Evolutionary conservation across 2,113 vertebrate genomes (phyloP), one percentile per base, ranked within the genome.

Genomic region (Phalacrocorax carbo): DNA sequence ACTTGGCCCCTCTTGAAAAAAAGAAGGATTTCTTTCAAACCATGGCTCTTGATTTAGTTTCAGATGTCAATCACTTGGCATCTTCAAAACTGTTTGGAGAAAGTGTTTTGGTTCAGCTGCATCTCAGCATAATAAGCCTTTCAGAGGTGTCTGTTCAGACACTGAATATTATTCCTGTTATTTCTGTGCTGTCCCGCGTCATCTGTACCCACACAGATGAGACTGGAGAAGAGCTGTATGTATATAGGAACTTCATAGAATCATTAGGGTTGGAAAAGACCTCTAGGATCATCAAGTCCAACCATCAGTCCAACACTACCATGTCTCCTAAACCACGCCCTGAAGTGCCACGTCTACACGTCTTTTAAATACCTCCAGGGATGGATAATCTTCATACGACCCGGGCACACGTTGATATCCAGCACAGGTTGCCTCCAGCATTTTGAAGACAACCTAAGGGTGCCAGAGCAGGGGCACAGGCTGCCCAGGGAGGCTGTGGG

Each of bases 11-110:
- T 86, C 64, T 85, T 89, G 54, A 51, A 49, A 40, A 57, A 27
- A 51, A 49, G 13, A 34, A 76, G n/a, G 34, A 77, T 95, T 97
- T 96, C 93, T 96, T 97, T 97, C 87, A 96, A 96, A 94, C 32
- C 0, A 0, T 78, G 71, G 54, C 79, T 95, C 87, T 86, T 88
- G 91, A 92, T 95, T 96, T 94, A 89, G 94, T 90, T 96, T 96
- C 93, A 86, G 79, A 61, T 92, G 90, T 95, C 96, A 97, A 91
- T 96, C 94, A 96, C 52, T 81, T 71, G 95, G 73, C 83, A 69
- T 93, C 88, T 90, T 96, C 90, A 86, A 83, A 94, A 96, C 88
- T 78, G 52, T 92, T 93, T 72, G 82, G 92, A 40, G 40, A 88
- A 94, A 92, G 77, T 93, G 78, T 92, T 96, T 96, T 89, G 80